Evolutionary conservation across 2,888 invertebrate genomes (phyloP), one percentile per base, ranked within the genome.

Genomic region (Pogonocherus hispidulus): DNA sequence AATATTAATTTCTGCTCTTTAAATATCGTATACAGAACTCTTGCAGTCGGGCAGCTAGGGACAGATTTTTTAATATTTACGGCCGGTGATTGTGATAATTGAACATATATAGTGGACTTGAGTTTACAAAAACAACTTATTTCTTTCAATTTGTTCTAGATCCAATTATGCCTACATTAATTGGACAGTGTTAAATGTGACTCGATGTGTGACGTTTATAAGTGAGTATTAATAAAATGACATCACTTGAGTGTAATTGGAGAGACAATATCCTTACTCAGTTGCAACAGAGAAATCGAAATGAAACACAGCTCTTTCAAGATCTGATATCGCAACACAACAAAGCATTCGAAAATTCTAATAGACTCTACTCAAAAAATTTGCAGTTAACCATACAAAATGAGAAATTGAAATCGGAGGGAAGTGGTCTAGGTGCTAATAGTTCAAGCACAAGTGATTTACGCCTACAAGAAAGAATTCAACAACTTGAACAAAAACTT

Each of bases 251-350:
- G 41, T 63, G 59, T 56, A 86, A 87, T 77, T 95, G 94, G 94
- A 91, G 93, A 82, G 90, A 89, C 78, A 88, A 87, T 80, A 90
- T 95, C 81, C 87, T 94, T 78, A 87, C 86, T 78, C 91, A 92
- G 81, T 84, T 96, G 70, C 91, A 91, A 69, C 89, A 90, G 70
- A 89, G 95, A 81, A 94, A 95, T 85, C 92, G 89, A 85, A 88
- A 88, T 70, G 93, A 95, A 87, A 91, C 92, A 19, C 86, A 89
- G 69, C 90, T 91, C 79, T 95, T 94, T 85, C 91, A 92, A 78
- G 95, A 95, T 81, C 89, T 96, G 71, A 92, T 96, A 78, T 86
- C 89, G 76, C 91, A 94, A 86, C 94, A 97, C 86, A 96, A 94
- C 85, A 91, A 93, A 76, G 87, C 97, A 52, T 94, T 95, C 85